Evolutionary conservation across 2,888 invertebrate genomes (phyloP), one percentile per base, ranked within the genome.

Genomic region (Nephrocerus scutellatus): DNA sequence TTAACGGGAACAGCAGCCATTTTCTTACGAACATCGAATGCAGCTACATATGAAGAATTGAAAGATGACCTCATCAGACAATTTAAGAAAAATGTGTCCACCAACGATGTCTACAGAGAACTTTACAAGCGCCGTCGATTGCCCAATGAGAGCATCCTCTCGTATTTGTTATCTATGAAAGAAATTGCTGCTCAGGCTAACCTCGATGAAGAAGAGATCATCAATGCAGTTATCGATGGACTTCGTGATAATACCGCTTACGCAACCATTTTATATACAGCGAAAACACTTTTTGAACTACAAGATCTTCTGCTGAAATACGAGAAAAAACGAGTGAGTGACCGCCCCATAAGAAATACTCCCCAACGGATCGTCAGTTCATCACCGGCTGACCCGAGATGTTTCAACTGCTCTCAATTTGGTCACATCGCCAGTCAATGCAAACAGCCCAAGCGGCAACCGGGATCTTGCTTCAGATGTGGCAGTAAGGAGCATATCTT

Each of bases 101-200:
- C 13, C 12, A 37, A 32, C 12, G 32, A 36, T 18, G 32, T 36
- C 9, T 41, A 33, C 21, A 29, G 20, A 5, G 29, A 33, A 25
- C 12, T 37, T 20, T 37, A 37, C 16, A 33, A 19, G 12, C 36
- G 29, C 13, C 41, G 22, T 6, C 31, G 36, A 7, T 12, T 41
- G 15, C 28, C 36, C 3, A 43, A 31, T 13, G 38, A 35, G 19
- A 35, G 15, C 9, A 43, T 39, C 9, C 30, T 34, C 12, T 25
- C 20, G 4, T 38, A 38, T 24, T 12, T 38, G 38, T 20, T 42
- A n/a, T 34, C 30, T 3, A 30, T 42, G 30, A 42, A 38, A 24
- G 43, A 39, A 26, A 43, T 40, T n/a, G 36, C 36, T 18, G 40
- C 40, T 2, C 36, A 36, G 10, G 43, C 24, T 5, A 31, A 39